Evolutionary conservation across 2,113 vertebrate species (phyloP).

Genomic region (Trematomus loennbergii): DNA sequence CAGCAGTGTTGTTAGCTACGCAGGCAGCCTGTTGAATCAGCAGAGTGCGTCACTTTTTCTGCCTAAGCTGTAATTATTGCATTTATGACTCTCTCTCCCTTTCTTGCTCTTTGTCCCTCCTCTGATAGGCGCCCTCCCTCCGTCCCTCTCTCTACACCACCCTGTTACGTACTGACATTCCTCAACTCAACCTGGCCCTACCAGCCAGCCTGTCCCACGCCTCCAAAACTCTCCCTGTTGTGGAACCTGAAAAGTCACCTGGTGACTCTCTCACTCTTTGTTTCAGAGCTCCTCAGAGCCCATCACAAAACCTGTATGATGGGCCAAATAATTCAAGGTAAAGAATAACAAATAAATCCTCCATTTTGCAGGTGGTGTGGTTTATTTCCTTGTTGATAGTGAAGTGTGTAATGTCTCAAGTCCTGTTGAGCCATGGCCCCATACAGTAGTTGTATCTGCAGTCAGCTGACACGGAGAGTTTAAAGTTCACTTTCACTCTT

Average conservation of each 20-base stretch:
- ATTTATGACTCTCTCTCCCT: slow-evolving; percentile 64
- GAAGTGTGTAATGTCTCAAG: too few species aligned
- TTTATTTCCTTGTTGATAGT: slow-evolving; percentile 1
- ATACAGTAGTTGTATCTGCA: slow-evolving; percentile 29
- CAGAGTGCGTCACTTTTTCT: slow-evolving; percentile 41
- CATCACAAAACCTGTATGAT: not conserved
- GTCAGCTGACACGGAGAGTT: slow-evolving; percentile 64
- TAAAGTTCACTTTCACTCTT: slow-evolving; percentile 59
- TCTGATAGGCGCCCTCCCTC: slow-evolving; percentile 52
- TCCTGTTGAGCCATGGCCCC: too few species aligned
- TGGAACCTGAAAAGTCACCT: slow-evolving; percentile 75
- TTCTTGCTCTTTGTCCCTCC: slow-evolving; percentile 66
- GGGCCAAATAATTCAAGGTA: not conserved
- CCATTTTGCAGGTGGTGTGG: not conserved
- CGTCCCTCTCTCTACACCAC: slow-evolving; percentile 46
- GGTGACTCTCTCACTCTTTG: not conserved
- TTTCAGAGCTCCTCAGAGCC: slow-evolving; percentile 6
- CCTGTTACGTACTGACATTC: slow-evolving; percentile 67
- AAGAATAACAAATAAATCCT: not conserved
- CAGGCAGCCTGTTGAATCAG: slow-evolving; percentile 39
- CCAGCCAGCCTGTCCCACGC: slow-evolving; percentile 30
- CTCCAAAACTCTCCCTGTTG: slow-evolving; percentile 38
- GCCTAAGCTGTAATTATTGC: slow-evolving; percentile 68
- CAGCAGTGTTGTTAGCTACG: slow-evolving; percentile 37
- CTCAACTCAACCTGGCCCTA: slow-evolving; percentile 57